Base-by-base conservation (phyloP, 2,113 vertebrate genomes). In the Epinephelus moara region DNA sequence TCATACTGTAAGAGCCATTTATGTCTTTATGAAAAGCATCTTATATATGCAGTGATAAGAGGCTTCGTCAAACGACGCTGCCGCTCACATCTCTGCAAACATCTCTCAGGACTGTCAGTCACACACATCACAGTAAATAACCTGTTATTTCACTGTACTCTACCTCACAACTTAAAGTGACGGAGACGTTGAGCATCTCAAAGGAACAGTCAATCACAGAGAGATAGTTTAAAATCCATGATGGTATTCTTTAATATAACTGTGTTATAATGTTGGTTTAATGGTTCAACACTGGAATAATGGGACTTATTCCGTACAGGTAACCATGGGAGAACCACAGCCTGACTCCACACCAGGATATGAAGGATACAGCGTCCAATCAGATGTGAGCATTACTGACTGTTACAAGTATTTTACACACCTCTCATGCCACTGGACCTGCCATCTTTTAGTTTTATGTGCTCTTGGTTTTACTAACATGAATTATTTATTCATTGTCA, bases 311-410 rank as follows among this genome's bases (percentile, higher is more conserved):
- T 81, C 21, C 68, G 6, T 23, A 6, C 87, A 94, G 93, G 92
- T 94, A 79, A 88, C 89, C 13, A 8, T 13, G 27, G 25, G 12
- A 15, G 27, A 59, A 50, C 78, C 17, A 3, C 71, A 53, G 50
- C 53, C 63, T n/a, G 45, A 55, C 50, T 30, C 33, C 8, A 5
- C 8, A 0, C 33, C 8, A 1, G 69, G 52, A 80, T 4, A 53
- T 72, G 80, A 88, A 87, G 91, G 82, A 92, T 19, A 3, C 17
- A 27, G 55, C 53, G 1, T 19, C 72, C 79, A 69, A 67, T 86
- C 85, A 86, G 81, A 84, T 81, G 92, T 93, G 93, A 93, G 90
- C 85, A 56, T 86, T 71, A 23, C 5, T 78, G 81, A 85, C 78
- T 60, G 79, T 87, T 79, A 25, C 49, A 27, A 60, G 30, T 78